Evolutionary conservation across 2,797 vertebrate genomes (phyloP), one percentile per base, ranked within the genome.

Genomic region (Trachops cirrhosus): DNA sequence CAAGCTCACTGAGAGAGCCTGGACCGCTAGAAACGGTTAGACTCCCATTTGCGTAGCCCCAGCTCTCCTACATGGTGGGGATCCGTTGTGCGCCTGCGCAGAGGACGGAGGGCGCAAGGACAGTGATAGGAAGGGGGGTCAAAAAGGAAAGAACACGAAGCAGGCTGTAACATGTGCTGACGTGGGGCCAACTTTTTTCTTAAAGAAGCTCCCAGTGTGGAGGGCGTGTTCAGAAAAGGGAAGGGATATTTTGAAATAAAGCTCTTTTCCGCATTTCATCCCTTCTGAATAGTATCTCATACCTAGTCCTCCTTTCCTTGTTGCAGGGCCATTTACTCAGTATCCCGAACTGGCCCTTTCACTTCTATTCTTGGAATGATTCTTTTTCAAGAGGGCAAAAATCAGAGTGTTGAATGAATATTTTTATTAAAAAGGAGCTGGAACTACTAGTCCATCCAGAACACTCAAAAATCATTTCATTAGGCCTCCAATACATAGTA

Each of bases 21-120:
- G 91, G 97, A 89, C 46, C 44, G 41, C 68, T 95, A 90, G 34
- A 68, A 32, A 64, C 96, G 88, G 95, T 91, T 78, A 95, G 67
- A 94, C 82, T 74, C 41, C 46, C 87, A 89, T 26, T 73, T 95
- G 88, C 46, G 41, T 59, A n/a, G n/a, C 77, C 78, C 77, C 70
- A 73, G 83, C 48, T 83, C 26, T 64, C 34, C 11, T 32, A 32
- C 57, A 74, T 4, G 24, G 54, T 46, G 4, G 57, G 77, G 83
- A 41, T 34, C 70, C 70, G 4, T 15, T n/a, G 14, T 44, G 86
- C 18, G 37, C 6, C 1, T 2, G 18, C 0, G 10, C 24, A 0
- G 68, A 26, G 37, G 41, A 46, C 0, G 8, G 26, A 12, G 24
- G 50, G 10, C 0, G 3, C 19, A n/a, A 15, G 57, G 44, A n/a